Base-by-base conservation (phyloP, 1,140 invertebrate genomes). In the Patella vulgata region DNA sequence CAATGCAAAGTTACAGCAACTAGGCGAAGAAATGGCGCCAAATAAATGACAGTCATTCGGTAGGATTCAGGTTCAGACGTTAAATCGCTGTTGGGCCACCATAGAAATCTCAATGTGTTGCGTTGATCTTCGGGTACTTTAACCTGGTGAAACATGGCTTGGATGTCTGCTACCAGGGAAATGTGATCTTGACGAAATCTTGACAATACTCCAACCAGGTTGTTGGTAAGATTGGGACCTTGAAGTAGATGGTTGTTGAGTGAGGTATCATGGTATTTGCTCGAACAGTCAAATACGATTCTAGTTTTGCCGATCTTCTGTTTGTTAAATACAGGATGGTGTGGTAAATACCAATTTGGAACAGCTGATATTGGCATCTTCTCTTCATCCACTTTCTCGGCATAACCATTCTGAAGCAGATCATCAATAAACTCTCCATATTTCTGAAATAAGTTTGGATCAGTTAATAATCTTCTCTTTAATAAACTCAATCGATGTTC, bases 41-140 rank as follows among this genome's bases (percentile, higher is more conserved):
- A 68, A 68, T 2, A 71, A 43, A 52, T 71, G 63, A 33, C 57
- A 9, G 43, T 46, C 67, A 69, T 69, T 5, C 63, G 21, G 31
- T 61, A 69, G 19, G 42, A 30, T 8, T 43, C 44, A 30, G 53
- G 48, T 1, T 25, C 47, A 21, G 51, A 53, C 39, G 48, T 40
- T 12, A 61, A 14, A 3, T 43, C 33, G 42, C 56, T 58, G 31
- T 64, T 52, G 50, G 36, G 48, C 27, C 56, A 64, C 63, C 67
- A 67, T 0, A 63, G 44, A 52, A 67, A 67, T 36, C 65, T 39
- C 8, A 67, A 33, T 19, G 1, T 53, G 44, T 63, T 46, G 8
- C 59, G 1, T n/a, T 59, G 23, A 1, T 55, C 27, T 36, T 62
- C 54, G 14, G 42, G 14, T 19, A 67, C 65, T 1, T 63, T 19